Conservation (phyloP, 1,140 invertebrate species). For the Cylas formicarius region DNA sequence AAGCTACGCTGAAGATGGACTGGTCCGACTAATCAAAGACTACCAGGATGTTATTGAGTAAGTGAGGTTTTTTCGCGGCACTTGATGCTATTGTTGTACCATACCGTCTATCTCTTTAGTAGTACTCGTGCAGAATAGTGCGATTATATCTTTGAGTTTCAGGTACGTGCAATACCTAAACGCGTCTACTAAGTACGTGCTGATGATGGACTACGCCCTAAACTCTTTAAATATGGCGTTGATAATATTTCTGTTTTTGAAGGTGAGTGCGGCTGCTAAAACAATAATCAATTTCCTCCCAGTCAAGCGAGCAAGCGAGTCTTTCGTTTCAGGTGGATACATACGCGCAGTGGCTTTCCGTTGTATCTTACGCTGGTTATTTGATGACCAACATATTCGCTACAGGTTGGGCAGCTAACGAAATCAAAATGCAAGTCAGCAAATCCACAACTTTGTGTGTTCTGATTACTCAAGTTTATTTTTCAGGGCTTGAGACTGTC, state of each 20-base stretch:
- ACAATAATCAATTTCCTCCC: neutral
- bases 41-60: no score
- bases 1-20: no score
- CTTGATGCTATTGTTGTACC: no score
- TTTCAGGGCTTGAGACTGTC: neutral
- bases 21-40: no score
- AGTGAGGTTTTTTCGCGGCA: no score
- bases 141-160: no score
- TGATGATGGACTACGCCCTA: neutral
- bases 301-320: neutral
- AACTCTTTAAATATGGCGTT: neutral
- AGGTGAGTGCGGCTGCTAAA: neutral
- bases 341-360: neutral
- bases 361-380: no score
- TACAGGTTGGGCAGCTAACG: neutral
- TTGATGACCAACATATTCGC: conserved; percentile 2
- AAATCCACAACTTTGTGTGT: neutral
- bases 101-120: no score
- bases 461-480: neutral
- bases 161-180: neutral
- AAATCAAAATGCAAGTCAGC: neutral
- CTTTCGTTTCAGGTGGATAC: neutral
- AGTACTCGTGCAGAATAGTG: no score
- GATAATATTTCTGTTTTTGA: neutral
- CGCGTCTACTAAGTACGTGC: neutral